These are phyloP conservation scores for Oriolus oriolus DNA, from an alignment of 2,113 vertebrate genomes.

Conservation along the genomic window DNA sequence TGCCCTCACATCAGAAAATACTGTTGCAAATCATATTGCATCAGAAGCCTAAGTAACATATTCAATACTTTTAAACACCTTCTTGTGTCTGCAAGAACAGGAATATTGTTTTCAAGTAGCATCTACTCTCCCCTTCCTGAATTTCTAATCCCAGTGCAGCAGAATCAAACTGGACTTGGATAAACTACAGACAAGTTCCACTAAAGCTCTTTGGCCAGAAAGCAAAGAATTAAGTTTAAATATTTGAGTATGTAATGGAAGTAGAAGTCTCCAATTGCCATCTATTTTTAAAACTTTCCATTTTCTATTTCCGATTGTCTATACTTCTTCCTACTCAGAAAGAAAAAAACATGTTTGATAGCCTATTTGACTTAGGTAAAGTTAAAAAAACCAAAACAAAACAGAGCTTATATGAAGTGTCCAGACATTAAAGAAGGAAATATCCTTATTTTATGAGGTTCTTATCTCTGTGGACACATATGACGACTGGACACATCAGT, in stretches of 20 bases:
- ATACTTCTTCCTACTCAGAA: background rate
- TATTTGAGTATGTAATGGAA: background rate
- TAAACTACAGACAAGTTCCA: background rate
- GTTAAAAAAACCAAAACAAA: background rate
- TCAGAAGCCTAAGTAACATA: background rate
- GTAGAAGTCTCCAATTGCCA: background rate
- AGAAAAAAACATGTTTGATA: background rate
- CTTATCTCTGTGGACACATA: background rate
- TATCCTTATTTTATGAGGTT: background rate
- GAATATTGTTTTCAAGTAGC: background rate
- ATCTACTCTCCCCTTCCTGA: background rate
- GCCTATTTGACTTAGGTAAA: background rate
- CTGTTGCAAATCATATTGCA: background rate
- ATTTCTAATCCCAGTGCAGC: background rate
- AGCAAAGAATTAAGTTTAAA: background rate
- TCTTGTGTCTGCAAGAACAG: background rate
- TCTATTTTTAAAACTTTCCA: background rate
- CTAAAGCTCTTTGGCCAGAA: background rate
- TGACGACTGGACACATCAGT: rapidly evolving
- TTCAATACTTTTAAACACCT: background rate
- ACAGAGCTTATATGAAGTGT: background rate
- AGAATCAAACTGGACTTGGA: background rate
- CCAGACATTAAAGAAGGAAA: background rate
- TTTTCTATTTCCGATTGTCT: background rate
- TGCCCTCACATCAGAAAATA: background rate